These are phyloP conservation scores for Hydra vulgaris DNA, from an alignment of 30 jellyfish, hydroid and myxozoan genomes.

Conservation along the genomic window DNA sequence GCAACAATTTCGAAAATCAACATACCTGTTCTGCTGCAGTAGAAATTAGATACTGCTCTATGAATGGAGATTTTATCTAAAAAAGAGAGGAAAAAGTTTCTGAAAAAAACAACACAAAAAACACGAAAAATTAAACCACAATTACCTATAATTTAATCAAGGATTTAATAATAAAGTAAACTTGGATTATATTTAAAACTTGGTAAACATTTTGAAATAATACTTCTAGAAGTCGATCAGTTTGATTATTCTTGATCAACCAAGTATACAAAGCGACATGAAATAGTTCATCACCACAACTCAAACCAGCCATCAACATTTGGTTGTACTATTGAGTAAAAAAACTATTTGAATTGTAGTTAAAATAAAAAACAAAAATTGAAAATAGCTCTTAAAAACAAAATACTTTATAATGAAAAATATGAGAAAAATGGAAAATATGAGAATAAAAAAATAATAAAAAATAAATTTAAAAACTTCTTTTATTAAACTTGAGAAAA, in stretches of 20 bases:
- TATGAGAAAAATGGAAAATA: too few relatives aligned
- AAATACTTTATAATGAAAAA: too few relatives aligned
- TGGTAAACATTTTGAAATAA: too few relatives aligned
- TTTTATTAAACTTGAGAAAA: too few relatives aligned
- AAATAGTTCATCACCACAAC: slow-evolving; percentile 70
- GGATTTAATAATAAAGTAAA: not conserved
- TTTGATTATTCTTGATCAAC: slow-evolving; percentile 64
- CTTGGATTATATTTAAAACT: not conserved
- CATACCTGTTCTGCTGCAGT: slow-evolving; percentile 85
- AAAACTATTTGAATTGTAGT: too few relatives aligned
- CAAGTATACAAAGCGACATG: slow-evolving; percentile 79
- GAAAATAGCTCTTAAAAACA: too few relatives aligned
- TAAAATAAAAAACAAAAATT: too few relatives aligned
- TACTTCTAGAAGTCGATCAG: slow-evolving; percentile 60
- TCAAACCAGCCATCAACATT: slow-evolving; percentile 26
- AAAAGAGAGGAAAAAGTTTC: not conserved
- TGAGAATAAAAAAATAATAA: too few relatives aligned
- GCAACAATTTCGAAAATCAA: too few relatives aligned
- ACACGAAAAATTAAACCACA: too few relatives aligned
- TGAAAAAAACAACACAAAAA: not conserved
- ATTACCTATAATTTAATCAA: too few relatives aligned
- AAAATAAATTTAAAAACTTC: too few relatives aligned
- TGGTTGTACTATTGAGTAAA: slow-evolving; percentile 33
- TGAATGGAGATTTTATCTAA: slow-evolving; percentile 50
- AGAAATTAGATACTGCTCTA: slow-evolving; percentile 52